phyloP scores from a whole-genome alignment of 2,797 vertebrate species.

The Eutrigla gurnardus region DNA sequence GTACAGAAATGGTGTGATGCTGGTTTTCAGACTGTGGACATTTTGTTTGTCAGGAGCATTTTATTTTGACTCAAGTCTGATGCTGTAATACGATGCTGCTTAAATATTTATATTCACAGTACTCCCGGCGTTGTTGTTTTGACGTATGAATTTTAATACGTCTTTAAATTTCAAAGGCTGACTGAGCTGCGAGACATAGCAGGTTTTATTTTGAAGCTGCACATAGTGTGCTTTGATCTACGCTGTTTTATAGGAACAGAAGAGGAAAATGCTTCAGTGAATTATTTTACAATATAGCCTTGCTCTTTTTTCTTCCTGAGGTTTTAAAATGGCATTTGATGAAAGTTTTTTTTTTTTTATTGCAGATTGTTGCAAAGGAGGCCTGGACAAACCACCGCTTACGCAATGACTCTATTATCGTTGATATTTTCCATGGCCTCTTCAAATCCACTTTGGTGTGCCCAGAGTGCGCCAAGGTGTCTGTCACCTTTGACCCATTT shows the following conservation, averaged over 20 bases:
- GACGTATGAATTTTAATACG: background rate
- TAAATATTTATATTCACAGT: background rate
- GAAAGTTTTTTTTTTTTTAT: background rate
- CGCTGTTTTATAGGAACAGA: background rate
- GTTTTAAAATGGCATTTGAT: constrained; percentile 9
- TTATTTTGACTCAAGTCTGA: background rate
- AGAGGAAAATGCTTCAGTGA: background rate
- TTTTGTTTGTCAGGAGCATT: background rate
- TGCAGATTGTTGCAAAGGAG: constrained; percentile 92
- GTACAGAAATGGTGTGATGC: constrained; percentile 68
- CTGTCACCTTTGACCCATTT: constrained; percentile 95
- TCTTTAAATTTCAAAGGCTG: constrained; percentile 7
- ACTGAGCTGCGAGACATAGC: background rate
- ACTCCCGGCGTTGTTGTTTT: background rate
- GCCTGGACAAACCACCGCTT: constrained; percentile 93
- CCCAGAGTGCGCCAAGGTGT: constrained; percentile 92
- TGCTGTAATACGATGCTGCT: background rate
- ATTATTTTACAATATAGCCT: background rate
- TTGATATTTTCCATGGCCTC: constrained; percentile 94
- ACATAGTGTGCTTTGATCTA: background rate
- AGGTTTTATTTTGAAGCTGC: background rate
- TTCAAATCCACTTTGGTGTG: constrained; percentile 95
- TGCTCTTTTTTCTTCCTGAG: background rate
- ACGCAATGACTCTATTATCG: constrained; percentile 93
- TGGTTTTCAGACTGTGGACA: background rate